These are phyloP conservation scores for Sesia apiformis DNA, from an alignment of 2,888 invertebrate species.

Conservation along the genomic window DNA sequence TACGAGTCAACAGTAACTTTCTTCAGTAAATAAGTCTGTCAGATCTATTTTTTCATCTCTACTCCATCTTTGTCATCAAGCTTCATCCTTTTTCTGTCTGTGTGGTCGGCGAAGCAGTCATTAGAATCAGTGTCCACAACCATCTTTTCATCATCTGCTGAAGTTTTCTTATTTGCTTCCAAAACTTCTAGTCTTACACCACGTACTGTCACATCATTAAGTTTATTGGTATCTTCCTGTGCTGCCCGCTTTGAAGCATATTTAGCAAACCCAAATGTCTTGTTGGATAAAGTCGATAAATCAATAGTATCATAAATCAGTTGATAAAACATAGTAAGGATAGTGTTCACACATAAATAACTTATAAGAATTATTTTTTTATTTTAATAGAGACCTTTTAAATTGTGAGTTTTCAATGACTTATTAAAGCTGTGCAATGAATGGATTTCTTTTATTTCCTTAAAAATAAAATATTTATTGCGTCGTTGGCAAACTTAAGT, in stretches of 20 bases:
- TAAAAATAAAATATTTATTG: no score
- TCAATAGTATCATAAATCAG: constrained; percentile 93
- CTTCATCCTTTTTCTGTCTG: constrained; percentile 43
- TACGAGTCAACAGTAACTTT: no score
- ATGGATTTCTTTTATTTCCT: no score
- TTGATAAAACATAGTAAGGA: no score
- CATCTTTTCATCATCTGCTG: constrained; percentile 22
- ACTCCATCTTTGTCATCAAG: constrained; percentile 15
- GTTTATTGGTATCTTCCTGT: constrained; percentile 78
- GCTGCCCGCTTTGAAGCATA: constrained; percentile 87
- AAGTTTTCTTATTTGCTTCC: constrained; percentile 85
- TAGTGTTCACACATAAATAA: no score
- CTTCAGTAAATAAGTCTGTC: no score
- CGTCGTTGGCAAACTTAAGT: no score
- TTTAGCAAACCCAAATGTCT: constrained; percentile 95
- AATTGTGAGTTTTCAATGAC: no score
- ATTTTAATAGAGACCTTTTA: no score
- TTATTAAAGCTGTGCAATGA: no score
- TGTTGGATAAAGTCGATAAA: constrained; percentile 89
- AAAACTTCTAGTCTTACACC: constrained; percentile 90
- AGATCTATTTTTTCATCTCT: no score
- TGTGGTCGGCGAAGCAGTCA: constrained; percentile 22
- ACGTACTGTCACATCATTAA: constrained; percentile 89
- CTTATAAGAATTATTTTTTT: no score
- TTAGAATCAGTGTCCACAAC: constrained; percentile 18